Evolutionary conservation across 2,113 vertebrate species (phyloP), one percentile per base, ranked within the genome.

Genomic region (Callipepla californica): DNA sequence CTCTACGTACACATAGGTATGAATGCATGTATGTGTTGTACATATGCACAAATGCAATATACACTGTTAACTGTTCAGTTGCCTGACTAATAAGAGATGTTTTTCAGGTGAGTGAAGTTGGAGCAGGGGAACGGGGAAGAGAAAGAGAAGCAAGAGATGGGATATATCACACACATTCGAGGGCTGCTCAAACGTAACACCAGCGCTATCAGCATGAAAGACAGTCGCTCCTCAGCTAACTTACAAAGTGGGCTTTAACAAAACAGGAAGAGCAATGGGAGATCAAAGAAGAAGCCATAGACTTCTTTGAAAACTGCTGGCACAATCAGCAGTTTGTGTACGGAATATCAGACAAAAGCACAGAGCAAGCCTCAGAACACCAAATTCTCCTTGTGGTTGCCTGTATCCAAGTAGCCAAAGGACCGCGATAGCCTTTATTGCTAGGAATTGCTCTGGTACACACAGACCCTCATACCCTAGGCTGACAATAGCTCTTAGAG

Each of bases 311-410:
- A 87, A 93, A 73, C 32, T 48, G 13, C 26, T 25, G 78, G 32
- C 7, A 48, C 19, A 68, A 8, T 77, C 45, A 55, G 42, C 32
- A 66, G 7, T 51, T 84, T 55, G 17, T 8, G 15, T 42, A 55
- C 45, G 61, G 30, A 38, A 90, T 70, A 88, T 22, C 55, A 87
- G 16, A 18, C 1, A 0, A 78, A 93, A 70, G 28, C 8, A 62
- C 36, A 62, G 70, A 80, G 38, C 8, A 82, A 73, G 74, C 45
- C 76, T 90, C 45, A 85, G 45, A 80, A 28, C 45, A 87, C 16
- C 11, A 85, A 50, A 74, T 51, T 58, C 18, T 74, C 30, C 18
- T 73, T 36, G 4, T 44, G 11, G 21, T 57, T 90, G 40, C 30
- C 13, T 58, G 17, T 19, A 47, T 36, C 25, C 26, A 48, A 57